Evolutionary conservation across 2,888 invertebrate species (phyloP).

Genomic region (Oeneis ivallda): DNA sequence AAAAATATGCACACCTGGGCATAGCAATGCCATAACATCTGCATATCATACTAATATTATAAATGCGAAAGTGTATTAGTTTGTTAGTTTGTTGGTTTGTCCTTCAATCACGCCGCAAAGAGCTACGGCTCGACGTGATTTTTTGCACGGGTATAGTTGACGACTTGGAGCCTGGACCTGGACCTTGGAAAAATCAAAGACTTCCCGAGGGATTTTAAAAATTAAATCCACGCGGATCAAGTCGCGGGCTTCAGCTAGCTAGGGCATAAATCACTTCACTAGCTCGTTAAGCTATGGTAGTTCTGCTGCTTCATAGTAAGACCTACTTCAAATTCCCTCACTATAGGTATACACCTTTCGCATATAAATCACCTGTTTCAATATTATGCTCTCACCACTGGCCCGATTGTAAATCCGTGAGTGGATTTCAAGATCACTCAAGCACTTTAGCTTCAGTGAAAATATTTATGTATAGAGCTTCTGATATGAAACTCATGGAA

Average conservation of each 20-base stretch:
- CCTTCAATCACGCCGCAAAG: too few species aligned
- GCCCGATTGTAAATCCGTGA: slow-evolving; percentile 31
- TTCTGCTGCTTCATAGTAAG: background rate
- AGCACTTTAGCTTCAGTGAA: slow-evolving; percentile 21
- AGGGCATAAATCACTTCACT: background rate
- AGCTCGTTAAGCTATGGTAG: background rate
- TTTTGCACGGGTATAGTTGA: too few species aligned
- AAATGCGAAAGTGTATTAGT: too few species aligned
- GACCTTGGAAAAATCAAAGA: too few species aligned
- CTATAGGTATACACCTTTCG: slow-evolving; percentile 20
- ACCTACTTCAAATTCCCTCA: slow-evolving; percentile 9
- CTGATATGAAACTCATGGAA: slow-evolving; percentile 16
- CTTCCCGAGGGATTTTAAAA: too few species aligned
- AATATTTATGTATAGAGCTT: slow-evolving; percentile 14
- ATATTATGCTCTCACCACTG: slow-evolving; percentile 28
- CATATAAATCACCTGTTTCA: slow-evolving; percentile 31
- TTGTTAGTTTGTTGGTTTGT: too few species aligned
- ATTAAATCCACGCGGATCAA: too few species aligned
- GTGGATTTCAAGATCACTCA: slow-evolving; percentile 21
- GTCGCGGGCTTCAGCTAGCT: too few species aligned
- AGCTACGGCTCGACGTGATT: too few species aligned
- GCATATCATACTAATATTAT: too few species aligned
- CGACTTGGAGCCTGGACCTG: too few species aligned
- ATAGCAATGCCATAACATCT: background rate
- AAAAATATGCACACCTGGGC: background rate